These are phyloP conservation scores for Polypedilum pembai DNA, from an alignment of 1,140 invertebrate species.

Conservation along the genomic window DNA sequence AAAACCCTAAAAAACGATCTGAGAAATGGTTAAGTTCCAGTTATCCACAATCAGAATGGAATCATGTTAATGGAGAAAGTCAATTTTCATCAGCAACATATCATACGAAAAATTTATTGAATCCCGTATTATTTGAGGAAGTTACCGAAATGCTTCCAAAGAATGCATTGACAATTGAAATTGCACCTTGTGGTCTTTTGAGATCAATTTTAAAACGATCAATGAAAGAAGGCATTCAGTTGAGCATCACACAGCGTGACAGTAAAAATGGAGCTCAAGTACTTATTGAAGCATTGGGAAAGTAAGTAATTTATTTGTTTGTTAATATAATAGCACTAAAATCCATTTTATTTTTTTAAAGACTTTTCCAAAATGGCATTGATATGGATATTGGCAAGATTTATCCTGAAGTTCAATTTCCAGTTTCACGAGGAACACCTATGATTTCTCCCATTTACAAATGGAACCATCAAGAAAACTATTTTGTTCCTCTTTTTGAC, in stretches of 20 bases:
- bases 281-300: constrained; percentile 64
- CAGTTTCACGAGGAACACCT: constrained; percentile 69
- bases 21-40: constrained; percentile 82
- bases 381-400: constrained; percentile 47
- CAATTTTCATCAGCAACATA: constrained; percentile 79
- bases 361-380: constrained; percentile 45
- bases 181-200: constrained; percentile 76
- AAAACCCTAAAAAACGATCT: constrained; percentile 59
- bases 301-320: constrained; percentile 44
- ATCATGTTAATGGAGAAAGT: constrained; percentile 48
- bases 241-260: constrained; percentile 71
- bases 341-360: constrained; percentile 32
- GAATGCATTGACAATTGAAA: constrained; percentile 70
- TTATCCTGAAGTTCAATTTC: constrained; percentile 60
- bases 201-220: constrained; percentile 60
- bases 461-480: constrained; percentile 86
- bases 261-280: constrained; percentile 62
- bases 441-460: constrained; percentile 67
- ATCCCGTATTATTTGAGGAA: constrained; percentile 80
- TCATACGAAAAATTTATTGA: constrained; percentile 84
- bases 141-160: constrained; percentile 64
- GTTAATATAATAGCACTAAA: constrained; percentile 32
- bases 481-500: constrained; percentile 44
- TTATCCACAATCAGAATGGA: constrained; percentile 67
- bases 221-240: constrained; percentile 52